These are phyloP conservation scores for Neogale vison DNA, from an alignment of 2,113 vertebrate species.

Conservation along the genomic window DNA sequence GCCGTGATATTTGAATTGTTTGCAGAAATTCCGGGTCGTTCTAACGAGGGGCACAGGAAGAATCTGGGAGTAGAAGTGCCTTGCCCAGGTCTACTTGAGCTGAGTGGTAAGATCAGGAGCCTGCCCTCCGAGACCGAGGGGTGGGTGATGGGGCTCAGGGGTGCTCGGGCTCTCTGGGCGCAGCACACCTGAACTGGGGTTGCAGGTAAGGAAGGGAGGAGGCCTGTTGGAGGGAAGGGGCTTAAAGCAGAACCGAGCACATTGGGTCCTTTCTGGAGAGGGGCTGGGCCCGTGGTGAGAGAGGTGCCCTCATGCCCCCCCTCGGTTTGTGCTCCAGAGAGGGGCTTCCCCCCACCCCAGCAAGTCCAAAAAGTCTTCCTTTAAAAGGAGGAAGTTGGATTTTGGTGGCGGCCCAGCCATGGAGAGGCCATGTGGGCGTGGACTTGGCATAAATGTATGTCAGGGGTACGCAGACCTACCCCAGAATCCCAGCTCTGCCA, in stretches of 20 bases:
- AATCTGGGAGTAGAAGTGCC: neutral
- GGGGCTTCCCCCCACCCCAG: neutral
- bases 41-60: neutral
- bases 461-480: neutral
- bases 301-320: neutral
- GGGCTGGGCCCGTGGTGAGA: neutral
- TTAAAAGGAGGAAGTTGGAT: neutral
- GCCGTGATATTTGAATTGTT: neutral
- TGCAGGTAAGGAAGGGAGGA: neutral
- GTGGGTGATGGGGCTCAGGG: neutral
- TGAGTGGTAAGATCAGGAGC: neutral
- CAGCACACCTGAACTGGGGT: neutral
- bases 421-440: neutral
- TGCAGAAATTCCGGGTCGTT: neutral
- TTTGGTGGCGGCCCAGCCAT: neutral
- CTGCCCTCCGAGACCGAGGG: accelerated
- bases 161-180: neutral
- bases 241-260: neutral
- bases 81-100: neutral
- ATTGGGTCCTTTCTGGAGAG: neutral
- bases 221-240: neutral
- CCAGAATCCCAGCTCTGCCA: neutral
- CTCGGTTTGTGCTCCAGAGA: neutral
- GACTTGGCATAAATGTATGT: neutral
- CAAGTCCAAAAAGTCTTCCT: neutral